phyloP scores from a whole-genome alignment of 1,140 invertebrate species.

The Diplogasteroides magnus region DNA sequence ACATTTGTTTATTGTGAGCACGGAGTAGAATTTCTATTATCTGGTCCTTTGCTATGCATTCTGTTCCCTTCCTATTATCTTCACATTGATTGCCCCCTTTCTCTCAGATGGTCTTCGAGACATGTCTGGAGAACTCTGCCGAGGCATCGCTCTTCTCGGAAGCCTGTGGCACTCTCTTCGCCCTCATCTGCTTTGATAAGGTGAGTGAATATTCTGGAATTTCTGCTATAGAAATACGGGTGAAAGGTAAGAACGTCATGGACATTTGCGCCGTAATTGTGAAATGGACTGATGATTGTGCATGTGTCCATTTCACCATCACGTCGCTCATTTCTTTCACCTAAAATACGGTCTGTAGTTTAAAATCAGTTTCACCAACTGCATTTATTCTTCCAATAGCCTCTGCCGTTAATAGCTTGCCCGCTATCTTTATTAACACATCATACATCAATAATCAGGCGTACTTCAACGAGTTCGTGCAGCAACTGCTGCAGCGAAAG shows the following conservation, averaged over 20 bases:
- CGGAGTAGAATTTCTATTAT: no score
- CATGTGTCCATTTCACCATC: no score
- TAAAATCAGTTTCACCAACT: no score
- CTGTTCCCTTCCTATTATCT: no score
- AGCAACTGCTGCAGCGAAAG: conserved; percentile 1
- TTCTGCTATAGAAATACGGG: not conserved
- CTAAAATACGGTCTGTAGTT: no score
- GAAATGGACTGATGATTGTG: not conserved
- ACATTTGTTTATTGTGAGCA: no score
- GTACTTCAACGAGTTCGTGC: not conserved
- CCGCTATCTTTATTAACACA: not conserved
- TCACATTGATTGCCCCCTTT: no score
- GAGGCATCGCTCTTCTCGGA: conserved; percentile 26
- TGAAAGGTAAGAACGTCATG: no score
- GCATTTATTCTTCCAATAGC: conserved; percentile 9
- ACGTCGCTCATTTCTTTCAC: not conserved
- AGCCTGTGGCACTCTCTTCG: conserved; percentile 15
- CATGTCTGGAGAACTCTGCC: conserved; percentile 23
- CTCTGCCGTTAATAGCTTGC: not conserved
- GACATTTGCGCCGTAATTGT: not conserved
- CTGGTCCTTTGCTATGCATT: no score
- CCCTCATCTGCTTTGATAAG: conserved; percentile 20
- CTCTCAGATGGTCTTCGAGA: conserved; percentile 27
- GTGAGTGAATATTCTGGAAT: conserved; percentile 11
- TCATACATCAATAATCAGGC: not conserved